Base-by-base conservation (phyloP, 2,888 invertebrate genomes). In the Acrobasis suavella region DNA sequence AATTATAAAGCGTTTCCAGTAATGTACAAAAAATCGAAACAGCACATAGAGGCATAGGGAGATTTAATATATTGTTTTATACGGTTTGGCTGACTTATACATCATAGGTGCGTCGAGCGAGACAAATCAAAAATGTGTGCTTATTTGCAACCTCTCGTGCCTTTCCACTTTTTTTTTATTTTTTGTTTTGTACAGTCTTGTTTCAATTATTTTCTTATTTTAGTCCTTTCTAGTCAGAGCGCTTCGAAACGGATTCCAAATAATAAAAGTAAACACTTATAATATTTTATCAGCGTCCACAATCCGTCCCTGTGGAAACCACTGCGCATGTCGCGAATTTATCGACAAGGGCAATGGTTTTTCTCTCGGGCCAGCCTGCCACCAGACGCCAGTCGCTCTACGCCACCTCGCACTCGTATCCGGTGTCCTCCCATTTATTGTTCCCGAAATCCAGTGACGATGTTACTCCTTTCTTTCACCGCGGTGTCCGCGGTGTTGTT, bases 301-400 rank as follows among this genome's bases (percentile, higher is more conserved):
- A 77, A 72, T 87, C 63, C 87, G 80, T 68, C 87, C 78, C 90
- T 89, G 89, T 73, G 51, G 62, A 64, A 70, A 71, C 67, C 79
- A 91, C 81, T 91, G 92, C 92, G 92, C 92, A 92, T 87, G 92
- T 88, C 87, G 83, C 87, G 76, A 87, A 87, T 83, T 88, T 92
- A 92, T 92, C 87, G 92, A 92, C 89, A 85, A 78, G 79, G 81
- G 79, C 83, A 72, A 76, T 76, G 74, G 78, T 81, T 82, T 80
- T 81, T 81, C 83, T 83, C 80, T 82, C 80, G 79, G 78, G 78
- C 75, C 77, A 78, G 73, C 75, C 77, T 83, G 80, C 79, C 67
- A 70, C 73, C 79, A 81, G 75, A 75, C 87, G 86, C 71, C 88
- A 88, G 86, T 90, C 82, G 87, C 76, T 80, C 82, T 83, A 83